Evolutionary conservation across 37 sponge, comb jelly and placozoan species (phyloP).

Genomic region (Beroe ovata): DNA sequence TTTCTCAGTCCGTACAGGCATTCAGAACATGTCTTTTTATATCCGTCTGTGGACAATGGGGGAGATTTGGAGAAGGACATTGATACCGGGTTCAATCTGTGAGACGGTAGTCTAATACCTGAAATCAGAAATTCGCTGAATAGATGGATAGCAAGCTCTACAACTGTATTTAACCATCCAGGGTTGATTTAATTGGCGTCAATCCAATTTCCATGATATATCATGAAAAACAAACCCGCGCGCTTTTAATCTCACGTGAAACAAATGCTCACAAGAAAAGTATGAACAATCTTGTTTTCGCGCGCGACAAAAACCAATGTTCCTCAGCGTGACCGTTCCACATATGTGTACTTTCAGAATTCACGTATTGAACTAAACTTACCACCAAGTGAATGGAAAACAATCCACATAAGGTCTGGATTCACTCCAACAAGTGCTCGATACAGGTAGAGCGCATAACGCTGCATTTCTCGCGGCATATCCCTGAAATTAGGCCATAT

Average conservation of each 20-base stretch:
- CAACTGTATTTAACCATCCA: too few relatives aligned
- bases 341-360: background rate
- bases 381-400: constrained; percentile 63
- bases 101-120: background rate
- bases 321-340: background rate
- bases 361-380: too few relatives aligned
- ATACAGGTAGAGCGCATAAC: constrained; percentile 50
- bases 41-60: background rate
- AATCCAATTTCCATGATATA: too few relatives aligned
- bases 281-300: background rate
- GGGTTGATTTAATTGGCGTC: too few relatives aligned
- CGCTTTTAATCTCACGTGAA: background rate
- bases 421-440: constrained; percentile 50
- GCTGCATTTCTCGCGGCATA: constrained; percentile 38
- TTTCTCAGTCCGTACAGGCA: constrained; percentile 31
- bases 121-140: too few relatives aligned
- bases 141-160: too few relatives aligned
- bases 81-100: background rate
- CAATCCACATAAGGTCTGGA: constrained; percentile 63
- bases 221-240: background rate
- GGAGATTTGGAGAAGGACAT: constrained; percentile 23
- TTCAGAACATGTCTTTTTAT: constrained; percentile 33
- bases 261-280: background rate
- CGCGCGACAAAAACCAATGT: background rate
- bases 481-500: constrained; percentile 20